Base-by-base conservation (phyloP, 2,888 invertebrate genomes). In the Alloplasta piceator region DNA sequence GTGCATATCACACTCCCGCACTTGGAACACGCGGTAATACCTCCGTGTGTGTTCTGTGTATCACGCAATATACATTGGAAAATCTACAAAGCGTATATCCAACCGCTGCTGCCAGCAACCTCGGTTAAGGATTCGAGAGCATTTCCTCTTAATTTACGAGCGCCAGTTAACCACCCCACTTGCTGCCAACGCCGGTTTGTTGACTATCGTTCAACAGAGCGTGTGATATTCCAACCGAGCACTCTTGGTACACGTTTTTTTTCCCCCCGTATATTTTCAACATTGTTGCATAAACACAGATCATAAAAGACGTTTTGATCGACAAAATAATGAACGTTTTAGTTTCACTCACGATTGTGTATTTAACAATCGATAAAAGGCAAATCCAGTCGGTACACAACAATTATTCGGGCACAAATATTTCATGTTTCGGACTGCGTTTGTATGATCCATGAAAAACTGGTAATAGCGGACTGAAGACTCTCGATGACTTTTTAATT, bases 101-200 rank as follows among this genome's bases (percentile, higher is more conserved):
- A 14, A 71, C 78, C 78, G 16, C 55, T 73, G 67, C 55, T 55
- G 61, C 73, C 61, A 67, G 67, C 73, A 73, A 68, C 78, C 72
- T 73, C 78, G 78, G 78, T 78, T 67, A 73, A 78, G 78, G 73
- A 78, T 68, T 39, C 60, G 39, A n/a, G 56, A 43, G 67, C 78
- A 61, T 73, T 78, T 73, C 68, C 78, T 73, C 78, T 67, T 78
- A 78, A 78, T 78, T 78, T 78, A 78, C 78, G 78, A 78, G 78
- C 78, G 48, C 56, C 67, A 73, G 78, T 78, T 73, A 66, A 73
- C 78, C 78, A 73, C 46, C 67, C 78, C 73, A 73, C 78, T 78
- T 67, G 61, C 78, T 61, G 72, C 66, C 72, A 67, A 67, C 72
- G 50, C 66, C 43, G 41, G 67, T 73, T 73, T 78, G 78, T 78